A percentile compares a stretch with the other conserved stretches of the same genome.
Conservation (phyloP, 2,113 vertebrate species). For the Ciconia boyciana region DNA sequence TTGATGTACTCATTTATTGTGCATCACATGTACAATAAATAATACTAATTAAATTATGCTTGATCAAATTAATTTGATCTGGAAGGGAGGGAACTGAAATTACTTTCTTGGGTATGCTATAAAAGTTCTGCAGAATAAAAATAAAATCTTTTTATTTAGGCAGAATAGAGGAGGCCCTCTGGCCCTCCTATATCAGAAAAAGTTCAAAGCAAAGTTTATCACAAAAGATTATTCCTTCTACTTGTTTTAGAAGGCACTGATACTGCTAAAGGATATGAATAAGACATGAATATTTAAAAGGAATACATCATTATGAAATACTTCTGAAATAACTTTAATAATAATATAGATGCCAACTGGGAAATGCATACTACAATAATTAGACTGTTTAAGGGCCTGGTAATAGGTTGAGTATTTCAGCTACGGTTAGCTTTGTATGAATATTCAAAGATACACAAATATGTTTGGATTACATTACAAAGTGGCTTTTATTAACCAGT, state of each 20-base stretch:
- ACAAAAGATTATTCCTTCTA: neutral
- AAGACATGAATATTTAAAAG: neutral
- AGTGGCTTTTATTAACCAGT: neutral
- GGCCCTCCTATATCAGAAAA: neutral
- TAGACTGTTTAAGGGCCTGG: neutral
- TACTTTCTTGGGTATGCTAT: neutral
- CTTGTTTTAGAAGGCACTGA: neutral
- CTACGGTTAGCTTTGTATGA: neutral
- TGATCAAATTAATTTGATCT: neutral
- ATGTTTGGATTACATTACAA: neutral
- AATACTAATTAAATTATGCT: neutral
- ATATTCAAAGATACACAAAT: neutral
- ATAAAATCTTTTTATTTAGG: neutral
- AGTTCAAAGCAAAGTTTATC: neutral
- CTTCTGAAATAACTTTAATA: neutral
- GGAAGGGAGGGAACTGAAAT: neutral
- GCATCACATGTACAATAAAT: neutral
- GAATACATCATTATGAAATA: neutral
- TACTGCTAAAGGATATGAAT: neutral
- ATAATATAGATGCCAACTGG: neutral
- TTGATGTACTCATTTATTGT: neutral
- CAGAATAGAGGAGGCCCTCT: neutral
- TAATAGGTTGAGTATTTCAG: neutral
- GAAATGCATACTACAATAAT: neutral
- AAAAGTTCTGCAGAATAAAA: neutral